phyloP scores from a whole-genome alignment of 2,113 vertebrate genomes.

The Rhinichthys klamathensis region DNA sequence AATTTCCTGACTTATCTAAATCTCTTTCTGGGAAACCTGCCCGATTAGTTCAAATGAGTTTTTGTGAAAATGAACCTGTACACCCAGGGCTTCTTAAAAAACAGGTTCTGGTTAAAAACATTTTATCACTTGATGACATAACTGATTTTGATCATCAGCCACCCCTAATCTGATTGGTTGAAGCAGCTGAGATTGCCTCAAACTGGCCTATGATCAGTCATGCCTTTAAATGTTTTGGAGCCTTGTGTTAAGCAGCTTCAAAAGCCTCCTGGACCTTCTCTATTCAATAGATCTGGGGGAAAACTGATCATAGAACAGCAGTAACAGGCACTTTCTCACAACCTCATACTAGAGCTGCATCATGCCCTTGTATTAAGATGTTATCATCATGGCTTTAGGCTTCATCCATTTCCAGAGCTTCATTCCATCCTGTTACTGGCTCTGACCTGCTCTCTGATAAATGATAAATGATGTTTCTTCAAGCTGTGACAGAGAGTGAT shows the following conservation, averaged over 20 bases:
- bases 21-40: background rate
- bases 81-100: slow-evolving; percentile 21
- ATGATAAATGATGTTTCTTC: background rate
- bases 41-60: background rate
- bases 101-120: background rate
- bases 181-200: slow-evolving; percentile 1
- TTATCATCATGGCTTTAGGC: slow-evolving; percentile 64
- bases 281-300: background rate
- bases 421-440: slow-evolving; percentile 45
- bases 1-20: background rate
- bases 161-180: background rate
- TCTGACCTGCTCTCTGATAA: slow-evolving; percentile 34
- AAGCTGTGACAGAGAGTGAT: background rate
- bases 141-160: background rate
- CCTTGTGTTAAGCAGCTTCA: background rate
- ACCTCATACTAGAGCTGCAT: slow-evolving; percentile 48
- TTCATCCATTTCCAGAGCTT: slow-evolving; percentile 48
- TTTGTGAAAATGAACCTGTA: background rate
- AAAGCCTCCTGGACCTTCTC: background rate
- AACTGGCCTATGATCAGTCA: slow-evolving; percentile 12
- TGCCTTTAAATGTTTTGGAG: background rate
- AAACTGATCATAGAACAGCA: slow-evolving; percentile 35
- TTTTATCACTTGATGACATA: background rate
- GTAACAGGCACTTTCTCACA: background rate
- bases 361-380: slow-evolving; percentile 44